phyloP scores from a whole-genome alignment of 2,888 invertebrate genomes.

The Agonopterix alstromeriana region DNA sequence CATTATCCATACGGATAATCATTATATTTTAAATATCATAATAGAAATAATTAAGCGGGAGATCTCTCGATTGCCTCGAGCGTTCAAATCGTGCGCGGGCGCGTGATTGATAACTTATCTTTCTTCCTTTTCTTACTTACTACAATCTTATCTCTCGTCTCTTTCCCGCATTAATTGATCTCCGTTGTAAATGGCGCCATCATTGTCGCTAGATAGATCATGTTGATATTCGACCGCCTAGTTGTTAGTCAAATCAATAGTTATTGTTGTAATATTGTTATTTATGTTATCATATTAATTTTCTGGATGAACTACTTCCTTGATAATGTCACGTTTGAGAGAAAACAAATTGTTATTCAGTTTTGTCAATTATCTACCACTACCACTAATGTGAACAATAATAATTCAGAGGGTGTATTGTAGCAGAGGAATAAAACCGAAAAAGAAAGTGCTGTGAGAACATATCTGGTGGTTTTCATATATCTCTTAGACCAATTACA shows the following conservation, averaged over 20 bases:
- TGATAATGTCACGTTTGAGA: neutral
- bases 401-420: too few species aligned
- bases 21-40: conserved; percentile 72
- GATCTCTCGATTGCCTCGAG: conserved; percentile 63
- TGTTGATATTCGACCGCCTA: conserved; percentile 48
- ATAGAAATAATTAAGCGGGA: conserved; percentile 72
- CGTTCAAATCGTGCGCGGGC: conserved; percentile 63
- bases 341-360: too few species aligned
- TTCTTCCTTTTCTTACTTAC: conserved; percentile 31
- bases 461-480: too few species aligned
- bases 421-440: too few species aligned
- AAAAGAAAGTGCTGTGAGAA: too few species aligned
- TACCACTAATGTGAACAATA: too few species aligned
- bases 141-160: conserved; percentile 25
- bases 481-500: too few species aligned
- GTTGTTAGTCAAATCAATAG: conserved; percentile 57
- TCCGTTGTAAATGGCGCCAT: conserved; percentile 64
- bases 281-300: conserved; percentile 12
- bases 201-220: conserved; percentile 63
- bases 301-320: neutral
- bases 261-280: conserved; percentile 30
- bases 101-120: conserved; percentile 67
- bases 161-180: conserved; percentile 64
- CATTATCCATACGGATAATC: conserved; percentile 46
- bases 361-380: too few species aligned